Evolutionary conservation across 2,888 invertebrate genomes (phyloP).

Genomic region (Ptychoptera albimana): DNA sequence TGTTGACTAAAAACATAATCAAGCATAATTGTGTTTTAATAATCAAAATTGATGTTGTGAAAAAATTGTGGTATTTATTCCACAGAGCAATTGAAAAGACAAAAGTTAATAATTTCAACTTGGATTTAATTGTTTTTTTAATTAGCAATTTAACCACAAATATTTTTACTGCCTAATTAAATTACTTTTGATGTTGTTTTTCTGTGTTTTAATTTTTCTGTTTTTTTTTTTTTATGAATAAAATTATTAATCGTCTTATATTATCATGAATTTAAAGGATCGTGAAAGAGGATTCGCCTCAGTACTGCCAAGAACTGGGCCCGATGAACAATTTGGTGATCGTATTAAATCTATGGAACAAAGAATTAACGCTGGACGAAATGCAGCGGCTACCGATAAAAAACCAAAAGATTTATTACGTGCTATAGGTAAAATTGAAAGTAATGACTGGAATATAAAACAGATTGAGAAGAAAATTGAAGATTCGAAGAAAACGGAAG

Average conservation of each 20-base stretch:
- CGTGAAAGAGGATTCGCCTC: slow-evolving; percentile 29
- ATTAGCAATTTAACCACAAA: background rate
- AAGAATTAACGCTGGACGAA: slow-evolving; percentile 44
- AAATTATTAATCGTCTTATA: background rate
- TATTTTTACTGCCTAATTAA: background rate
- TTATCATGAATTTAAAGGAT: slow-evolving; percentile 18
- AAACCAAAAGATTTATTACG: slow-evolving; percentile 76
- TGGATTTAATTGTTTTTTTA: background rate
- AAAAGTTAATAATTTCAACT: too few relatives aligned
- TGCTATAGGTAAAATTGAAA: slow-evolving; percentile 78
- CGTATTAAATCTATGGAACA: slow-evolving; percentile 61
- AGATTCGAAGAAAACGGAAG: slow-evolving; percentile 31
- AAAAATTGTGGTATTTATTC: too few relatives aligned
- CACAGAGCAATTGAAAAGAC: too few relatives aligned
- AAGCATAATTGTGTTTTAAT: too few relatives aligned
- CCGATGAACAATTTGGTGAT: slow-evolving; percentile 30
- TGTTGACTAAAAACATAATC: too few relatives aligned
- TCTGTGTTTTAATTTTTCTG: background rate
- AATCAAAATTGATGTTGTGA: too few relatives aligned
- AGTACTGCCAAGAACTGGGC: slow-evolving; percentile 20
- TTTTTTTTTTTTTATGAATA: too few relatives aligned
- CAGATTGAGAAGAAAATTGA: slow-evolving; percentile 81
- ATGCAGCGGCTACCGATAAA: slow-evolving; percentile 40
- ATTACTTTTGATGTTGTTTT: background rate
- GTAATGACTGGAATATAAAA: slow-evolving; percentile 80